Evolutionary conservation across 2,888 invertebrate species (phyloP).

Genomic region (Trissolcus japonicus): DNA sequence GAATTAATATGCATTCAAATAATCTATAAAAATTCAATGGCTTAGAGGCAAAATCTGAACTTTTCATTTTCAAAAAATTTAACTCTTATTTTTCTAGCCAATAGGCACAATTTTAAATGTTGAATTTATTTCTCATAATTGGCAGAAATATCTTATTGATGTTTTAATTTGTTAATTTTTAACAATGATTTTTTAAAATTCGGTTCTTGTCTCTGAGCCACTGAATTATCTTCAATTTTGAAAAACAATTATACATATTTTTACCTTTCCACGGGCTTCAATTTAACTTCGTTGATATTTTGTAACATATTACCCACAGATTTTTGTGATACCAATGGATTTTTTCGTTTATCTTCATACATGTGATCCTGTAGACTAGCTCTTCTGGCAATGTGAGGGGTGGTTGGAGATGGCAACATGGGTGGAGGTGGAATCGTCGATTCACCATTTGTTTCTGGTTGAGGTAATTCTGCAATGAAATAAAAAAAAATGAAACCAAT

Average conservation of each 20-base stretch:
- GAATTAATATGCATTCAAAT: background rate
- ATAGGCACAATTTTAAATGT: too few relatives aligned
- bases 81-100: too few relatives aligned
- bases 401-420: conserved; percentile 70
- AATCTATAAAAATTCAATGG: background rate
- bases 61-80: too few relatives aligned
- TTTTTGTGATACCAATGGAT: conserved; percentile 66
- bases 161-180: too few relatives aligned
- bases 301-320: conserved; percentile 73
- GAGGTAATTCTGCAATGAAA: conserved; percentile 43
- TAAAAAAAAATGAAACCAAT: background rate
- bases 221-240: background rate
- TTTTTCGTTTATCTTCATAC: conserved; percentile 67
- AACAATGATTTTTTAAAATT: too few relatives aligned
- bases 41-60: too few relatives aligned
- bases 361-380: conserved; percentile 74
- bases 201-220: too few relatives aligned
- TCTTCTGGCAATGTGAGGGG: conserved; percentile 73
- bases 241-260: background rate
- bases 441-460: conserved; percentile 63
- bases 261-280: conserved; percentile 71
- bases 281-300: conserved; percentile 70
- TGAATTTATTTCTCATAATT: too few relatives aligned
- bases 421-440: conserved; percentile 68
- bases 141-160: too few relatives aligned